A percentile compares a stretch with the other conserved stretches of the same genome.
These are phyloP conservation scores for Ormyrus pomaceus DNA, from an alignment of 2,888 invertebrate genomes.

Conservation along the genomic window DNA sequence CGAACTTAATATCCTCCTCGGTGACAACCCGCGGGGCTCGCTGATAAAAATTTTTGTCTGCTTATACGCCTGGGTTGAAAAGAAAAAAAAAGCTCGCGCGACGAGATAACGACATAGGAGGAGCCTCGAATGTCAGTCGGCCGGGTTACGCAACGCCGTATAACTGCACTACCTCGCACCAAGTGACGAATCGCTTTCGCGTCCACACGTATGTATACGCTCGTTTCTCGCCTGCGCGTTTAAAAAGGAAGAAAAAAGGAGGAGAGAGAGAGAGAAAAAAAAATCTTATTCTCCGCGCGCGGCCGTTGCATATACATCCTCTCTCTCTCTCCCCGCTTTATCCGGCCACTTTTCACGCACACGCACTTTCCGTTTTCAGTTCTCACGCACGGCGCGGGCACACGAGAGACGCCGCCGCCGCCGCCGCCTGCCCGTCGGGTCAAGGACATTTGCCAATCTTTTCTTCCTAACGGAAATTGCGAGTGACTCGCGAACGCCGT, in stretches of 20 bases:
- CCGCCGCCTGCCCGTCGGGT: conserved; percentile 26
- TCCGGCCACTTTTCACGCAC: background rate
- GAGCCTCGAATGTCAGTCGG: conserved; percentile 32
- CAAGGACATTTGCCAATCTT: conserved; percentile 53
- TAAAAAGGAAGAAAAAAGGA: background rate
- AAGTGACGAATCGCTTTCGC: conserved; percentile 24
- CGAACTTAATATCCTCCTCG: background rate
- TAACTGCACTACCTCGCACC: conserved; percentile 21
- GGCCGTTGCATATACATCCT: too few relatives aligned
- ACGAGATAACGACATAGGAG: conserved; percentile 2
- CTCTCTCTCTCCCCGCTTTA: conserved; percentile 1
- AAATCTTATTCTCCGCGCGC: too few relatives aligned
- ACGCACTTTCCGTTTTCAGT: conserved; percentile 41
- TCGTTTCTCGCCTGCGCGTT: background rate
- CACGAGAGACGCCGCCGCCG: background rate
- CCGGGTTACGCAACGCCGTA: conserved; percentile 18
- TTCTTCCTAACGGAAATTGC: conserved; percentile 54
- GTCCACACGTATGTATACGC: background rate
- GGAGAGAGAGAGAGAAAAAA: background rate
- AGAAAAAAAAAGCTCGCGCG: background rate
- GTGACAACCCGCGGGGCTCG: too few relatives aligned
- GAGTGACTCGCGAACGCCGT: background rate
- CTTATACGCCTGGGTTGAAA: background rate
- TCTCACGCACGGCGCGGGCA: conserved; percentile 36
- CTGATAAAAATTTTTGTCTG: conserved; percentile 2